These are phyloP conservation scores for Tamias sibiricus DNA, from an alignment of 2,113 vertebrate genomes.

Conservation along the genomic window DNA sequence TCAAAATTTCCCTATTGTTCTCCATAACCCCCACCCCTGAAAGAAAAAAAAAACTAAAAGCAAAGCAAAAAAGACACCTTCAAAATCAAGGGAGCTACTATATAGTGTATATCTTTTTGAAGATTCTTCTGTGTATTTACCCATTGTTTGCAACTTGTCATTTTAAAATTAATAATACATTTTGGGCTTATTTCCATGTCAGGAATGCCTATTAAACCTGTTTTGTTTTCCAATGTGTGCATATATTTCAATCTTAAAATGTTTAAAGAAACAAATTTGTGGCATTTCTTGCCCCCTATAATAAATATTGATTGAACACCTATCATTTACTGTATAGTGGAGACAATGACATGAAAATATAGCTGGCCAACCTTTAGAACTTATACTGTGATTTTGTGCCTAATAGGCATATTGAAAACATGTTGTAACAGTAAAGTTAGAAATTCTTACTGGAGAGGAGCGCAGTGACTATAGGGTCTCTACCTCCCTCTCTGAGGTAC, in stretches of 20 bases:
- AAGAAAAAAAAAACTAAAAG: background rate
- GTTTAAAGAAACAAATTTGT: background rate
- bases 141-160: background rate
- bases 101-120: background rate
- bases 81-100: background rate
- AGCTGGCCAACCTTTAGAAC: background rate
- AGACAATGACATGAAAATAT: background rate
- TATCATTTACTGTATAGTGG: background rate
- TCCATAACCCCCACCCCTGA: background rate
- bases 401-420: background rate
- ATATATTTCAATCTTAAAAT: background rate
- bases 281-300: background rate
- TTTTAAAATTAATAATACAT: slow-evolving; percentile 29
- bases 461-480: background rate
- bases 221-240: background rate
- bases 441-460: background rate
- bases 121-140: background rate
- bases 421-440: background rate
- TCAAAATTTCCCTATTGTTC: background rate
- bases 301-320: background rate
- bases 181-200: background rate
- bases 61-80: background rate
- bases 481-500: background rate
- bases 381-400: background rate
- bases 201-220: background rate